Conservation (phyloP, 2,113 vertebrate species). For the Polypterus senegalus region DNA sequence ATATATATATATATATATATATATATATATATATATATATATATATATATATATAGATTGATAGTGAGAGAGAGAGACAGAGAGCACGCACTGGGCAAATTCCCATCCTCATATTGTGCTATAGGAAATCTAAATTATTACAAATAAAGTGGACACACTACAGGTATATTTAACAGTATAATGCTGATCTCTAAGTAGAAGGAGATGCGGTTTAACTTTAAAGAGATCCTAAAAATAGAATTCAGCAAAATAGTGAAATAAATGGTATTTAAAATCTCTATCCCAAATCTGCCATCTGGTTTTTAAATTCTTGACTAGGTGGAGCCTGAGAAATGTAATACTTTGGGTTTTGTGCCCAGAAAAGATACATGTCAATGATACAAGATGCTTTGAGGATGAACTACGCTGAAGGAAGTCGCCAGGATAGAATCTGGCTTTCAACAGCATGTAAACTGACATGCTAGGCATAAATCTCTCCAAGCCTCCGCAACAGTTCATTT, state of each 20-base stretch:
- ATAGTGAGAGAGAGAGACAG: too few species aligned
- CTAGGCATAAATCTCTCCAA: constrained; percentile 4
- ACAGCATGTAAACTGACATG: neutral
- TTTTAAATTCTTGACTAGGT: constrained; percentile 46
- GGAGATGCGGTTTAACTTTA: constrained; percentile 34
- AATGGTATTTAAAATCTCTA: constrained; percentile 45
- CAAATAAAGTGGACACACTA: too few species aligned
- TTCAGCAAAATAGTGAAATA: constrained; percentile 17
- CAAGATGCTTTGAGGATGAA: constrained; percentile 32
- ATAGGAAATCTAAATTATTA: too few species aligned
- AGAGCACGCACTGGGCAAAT: too few species aligned
- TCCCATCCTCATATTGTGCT: too few species aligned
- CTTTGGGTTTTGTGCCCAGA: constrained; percentile 37
- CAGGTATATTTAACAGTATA: too few species aligned
- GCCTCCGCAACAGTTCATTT: neutral
- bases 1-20: too few species aligned
- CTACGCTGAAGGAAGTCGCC: constrained; percentile 31
- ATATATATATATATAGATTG: too few species aligned
- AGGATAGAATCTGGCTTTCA: constrained; percentile 12
- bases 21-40: too few species aligned
- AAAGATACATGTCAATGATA: constrained; percentile 45
- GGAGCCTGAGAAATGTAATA: constrained; percentile 46
- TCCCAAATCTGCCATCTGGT: constrained; percentile 36
- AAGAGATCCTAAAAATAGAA: constrained; percentile 44
- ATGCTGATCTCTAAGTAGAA: constrained; percentile 5